These are phyloP conservation scores for Chinchilla lanigera DNA, from an alignment of 2,113 vertebrate species.

Conservation along the genomic window DNA sequence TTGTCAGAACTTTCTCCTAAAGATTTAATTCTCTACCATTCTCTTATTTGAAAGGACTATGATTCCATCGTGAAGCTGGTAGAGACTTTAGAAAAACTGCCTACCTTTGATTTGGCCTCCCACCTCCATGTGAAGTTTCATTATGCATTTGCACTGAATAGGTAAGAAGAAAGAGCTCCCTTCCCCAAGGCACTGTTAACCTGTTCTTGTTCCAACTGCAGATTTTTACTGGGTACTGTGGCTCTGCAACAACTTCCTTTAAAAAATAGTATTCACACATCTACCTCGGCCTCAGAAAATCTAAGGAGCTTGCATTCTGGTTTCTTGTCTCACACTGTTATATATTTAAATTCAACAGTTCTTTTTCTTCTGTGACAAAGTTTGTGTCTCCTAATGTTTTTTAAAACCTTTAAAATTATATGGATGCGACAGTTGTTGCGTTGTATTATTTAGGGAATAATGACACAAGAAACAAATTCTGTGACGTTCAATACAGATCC, in stretches of 20 bases:
- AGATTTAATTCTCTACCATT: slow-evolving; percentile 70
- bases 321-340: not conserved
- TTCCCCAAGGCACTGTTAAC: not conserved
- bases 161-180: slow-evolving; percentile 87
- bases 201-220: not conserved
- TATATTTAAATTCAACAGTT: slow-evolving; percentile 42
- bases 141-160: slow-evolving; percentile 97
- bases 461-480: not conserved
- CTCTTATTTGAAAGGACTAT: slow-evolving; percentile 92
- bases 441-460: not conserved
- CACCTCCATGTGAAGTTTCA: slow-evolving; percentile 98
- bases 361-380: not conserved
- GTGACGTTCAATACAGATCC: not conserved
- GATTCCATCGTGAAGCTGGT: slow-evolving; percentile 98
- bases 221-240: not conserved
- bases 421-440: not conserved
- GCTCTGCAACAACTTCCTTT: not conserved
- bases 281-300: not conserved
- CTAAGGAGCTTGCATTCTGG: not conserved
- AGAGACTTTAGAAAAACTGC: slow-evolving; percentile 96
- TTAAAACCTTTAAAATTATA: not conserved
- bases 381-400: slow-evolving; percentile 30
- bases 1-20: not conserved
- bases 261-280: not conserved
- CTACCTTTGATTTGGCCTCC: slow-evolving; percentile 96